These are phyloP conservation scores for Musca vetustissima DNA, from an alignment of 1,140 invertebrate species.

Conservation along the genomic window DNA sequence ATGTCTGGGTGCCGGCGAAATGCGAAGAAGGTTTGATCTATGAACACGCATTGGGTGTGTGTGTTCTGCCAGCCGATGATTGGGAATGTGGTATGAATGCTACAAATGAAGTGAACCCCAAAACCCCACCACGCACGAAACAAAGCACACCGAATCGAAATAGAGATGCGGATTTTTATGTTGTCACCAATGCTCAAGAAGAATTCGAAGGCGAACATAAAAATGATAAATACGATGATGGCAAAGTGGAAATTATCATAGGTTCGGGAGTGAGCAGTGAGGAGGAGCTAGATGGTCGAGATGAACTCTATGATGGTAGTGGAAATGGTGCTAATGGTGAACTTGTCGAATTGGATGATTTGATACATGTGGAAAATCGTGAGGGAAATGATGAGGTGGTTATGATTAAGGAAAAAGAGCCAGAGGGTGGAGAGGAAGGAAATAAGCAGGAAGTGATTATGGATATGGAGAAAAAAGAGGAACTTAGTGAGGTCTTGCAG, in stretches of 20 bases:
- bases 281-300: slow-evolving; percentile 7
- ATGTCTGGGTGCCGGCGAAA: slow-evolving; percentile 59
- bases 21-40: slow-evolving; percentile 59
- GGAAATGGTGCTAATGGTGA: slow-evolving; percentile 46
- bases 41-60: slow-evolving; percentile 56
- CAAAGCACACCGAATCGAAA: slow-evolving; percentile 1
- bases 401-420: neutral
- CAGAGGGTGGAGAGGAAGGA: neutral
- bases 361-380: slow-evolving; percentile 35
- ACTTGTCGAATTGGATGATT: slow-evolving; percentile 39
- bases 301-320: slow-evolving; percentile 37
- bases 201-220: neutral
- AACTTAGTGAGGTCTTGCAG: neutral
- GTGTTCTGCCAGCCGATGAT: slow-evolving; percentile 57
- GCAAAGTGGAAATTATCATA: slow-evolving; percentile 8
- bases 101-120: neutral
- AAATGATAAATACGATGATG: neutral
- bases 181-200: slow-evolving; percentile 39
- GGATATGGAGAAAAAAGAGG: slow-evolving; percentile 16
- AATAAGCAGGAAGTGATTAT: neutral
- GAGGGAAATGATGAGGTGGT: slow-evolving; percentile 26
- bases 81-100: slow-evolving; percentile 49
- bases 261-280: neutral
- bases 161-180: slow-evolving; percentile 38
- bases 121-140: neutral